A percentile compares a stretch with the other conserved stretches of the same genome.
These are phyloP conservation scores for Parnassius apollo DNA, from an alignment of 2,888 invertebrate genomes.

Conservation along the genomic window DNA sequence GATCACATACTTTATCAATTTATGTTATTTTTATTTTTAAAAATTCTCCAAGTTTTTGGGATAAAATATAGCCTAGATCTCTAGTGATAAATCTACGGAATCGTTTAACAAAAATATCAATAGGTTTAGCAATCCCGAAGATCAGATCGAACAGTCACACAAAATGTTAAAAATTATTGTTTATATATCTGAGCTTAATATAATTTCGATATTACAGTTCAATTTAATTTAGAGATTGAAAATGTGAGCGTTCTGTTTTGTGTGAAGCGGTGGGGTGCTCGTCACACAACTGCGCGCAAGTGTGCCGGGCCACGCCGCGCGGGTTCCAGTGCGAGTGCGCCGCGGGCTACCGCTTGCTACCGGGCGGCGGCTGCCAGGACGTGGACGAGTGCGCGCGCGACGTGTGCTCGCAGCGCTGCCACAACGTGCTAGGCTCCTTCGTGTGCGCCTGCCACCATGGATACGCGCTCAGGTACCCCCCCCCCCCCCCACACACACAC, in stretches of 20 bases:
- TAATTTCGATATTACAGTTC: no score
- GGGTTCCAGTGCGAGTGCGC: slow-evolving; percentile 85
- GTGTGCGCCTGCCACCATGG: slow-evolving; percentile 82
- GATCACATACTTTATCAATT: no score
- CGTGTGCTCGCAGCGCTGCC: slow-evolving; percentile 85
- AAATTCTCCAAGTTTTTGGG: not conserved
- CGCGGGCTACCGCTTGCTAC: slow-evolving; percentile 79
- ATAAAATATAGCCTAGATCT: not conserved
- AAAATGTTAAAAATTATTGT: no score
- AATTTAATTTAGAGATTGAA: not conserved
- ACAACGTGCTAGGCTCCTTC: slow-evolving; percentile 79
- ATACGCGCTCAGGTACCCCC: slow-evolving; percentile 78
- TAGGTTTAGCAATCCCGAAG: no score
- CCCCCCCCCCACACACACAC: no score
- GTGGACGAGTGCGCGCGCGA: slow-evolving; percentile 85
- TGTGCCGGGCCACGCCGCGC: slow-evolving; percentile 83
- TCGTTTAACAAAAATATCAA: not conserved
- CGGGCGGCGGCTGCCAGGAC: slow-evolving; percentile 83
- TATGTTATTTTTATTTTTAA: not conserved
- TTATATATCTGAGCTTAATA: no score
- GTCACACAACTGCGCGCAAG: slow-evolving; percentile 74
- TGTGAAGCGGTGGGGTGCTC: slow-evolving; percentile 63
- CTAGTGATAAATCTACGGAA: no score
- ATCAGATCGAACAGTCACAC: no score
- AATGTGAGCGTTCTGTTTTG: no score